These are phyloP conservation scores for Limanda limanda DNA, from an alignment of 2,113 vertebrate genomes.

Conservation along the genomic window DNA sequence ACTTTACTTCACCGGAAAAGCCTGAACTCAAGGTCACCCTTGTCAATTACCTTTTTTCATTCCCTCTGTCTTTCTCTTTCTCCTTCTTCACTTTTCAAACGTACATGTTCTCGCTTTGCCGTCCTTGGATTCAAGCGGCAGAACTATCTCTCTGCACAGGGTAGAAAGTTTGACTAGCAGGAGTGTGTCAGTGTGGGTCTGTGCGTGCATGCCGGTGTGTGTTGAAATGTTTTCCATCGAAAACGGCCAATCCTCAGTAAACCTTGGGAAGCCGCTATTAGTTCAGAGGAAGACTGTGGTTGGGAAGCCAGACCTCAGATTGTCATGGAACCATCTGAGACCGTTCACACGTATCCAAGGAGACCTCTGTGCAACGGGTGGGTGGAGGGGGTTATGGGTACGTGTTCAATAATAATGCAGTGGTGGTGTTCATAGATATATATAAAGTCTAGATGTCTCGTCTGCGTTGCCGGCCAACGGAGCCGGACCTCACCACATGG, in stretches of 20 bases:
- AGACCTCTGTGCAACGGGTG: constrained; percentile 15
- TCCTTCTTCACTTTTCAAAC: too few relatives aligned
- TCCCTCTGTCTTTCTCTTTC: not conserved
- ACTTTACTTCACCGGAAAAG: constrained; percentile 35
- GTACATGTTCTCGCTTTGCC: constrained; percentile 22
- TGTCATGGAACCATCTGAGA: constrained; percentile 46
- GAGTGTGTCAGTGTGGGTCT: constrained; percentile 15
- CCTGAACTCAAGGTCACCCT: constrained; percentile 46
- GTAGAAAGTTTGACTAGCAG: not conserved
- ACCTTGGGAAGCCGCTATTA: constrained; percentile 51
- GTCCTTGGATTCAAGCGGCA: constrained; percentile 31
- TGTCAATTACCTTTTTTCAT: constrained; percentile 44
- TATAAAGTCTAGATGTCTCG: too few relatives aligned
- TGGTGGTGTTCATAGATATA: too few relatives aligned
- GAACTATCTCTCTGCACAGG: not conserved
- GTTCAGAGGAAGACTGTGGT: constrained; percentile 35
- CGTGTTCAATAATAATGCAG: not conserved
- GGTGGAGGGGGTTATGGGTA: constrained; percentile 2
- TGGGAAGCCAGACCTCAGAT: constrained; percentile 30
- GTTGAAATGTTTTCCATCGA: constrained; percentile 26
- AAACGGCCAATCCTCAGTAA: constrained; percentile 40
- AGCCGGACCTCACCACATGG: too few relatives aligned
- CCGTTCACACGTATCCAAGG: constrained; percentile 18
- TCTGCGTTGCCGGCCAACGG: too few relatives aligned
- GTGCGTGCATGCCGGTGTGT: constrained; percentile 1